Evolutionary conservation across 2,113 vertebrate species (phyloP), one percentile per base, ranked within the genome.

Genomic region (Bothrops jararaca): DNA sequence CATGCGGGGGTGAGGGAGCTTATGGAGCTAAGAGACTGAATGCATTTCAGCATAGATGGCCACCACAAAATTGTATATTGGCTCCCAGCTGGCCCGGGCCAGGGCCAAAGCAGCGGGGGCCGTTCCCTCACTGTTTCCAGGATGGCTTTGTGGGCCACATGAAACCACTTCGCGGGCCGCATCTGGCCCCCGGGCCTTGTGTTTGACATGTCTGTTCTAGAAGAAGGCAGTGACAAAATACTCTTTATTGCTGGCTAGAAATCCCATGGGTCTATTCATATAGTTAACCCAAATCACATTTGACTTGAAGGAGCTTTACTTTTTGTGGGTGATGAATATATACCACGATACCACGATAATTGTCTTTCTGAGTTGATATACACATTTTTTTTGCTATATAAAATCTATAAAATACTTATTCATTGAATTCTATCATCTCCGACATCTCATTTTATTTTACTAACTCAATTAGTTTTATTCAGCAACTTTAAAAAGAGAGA

Each of bases 371-470:
- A 89, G 9, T 5, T 58, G 34, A 48, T 24, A 29, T 48, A 50
- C 48, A 18, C 20, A n/a, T n/a, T 58, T n/a, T n/a, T 50, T n/a
- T 50, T 50, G 58, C 58, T 22, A 50, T 18, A n/a, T 58, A 42
- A 89, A 89, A 89, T 58, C 34, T 52, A 4, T 23, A 20, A 20
- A n/a, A 57, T 18, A 26, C 1, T 34, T 9, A 48, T 26, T 1
- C 26, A 52, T 20, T 23, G 29, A 45, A 93, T 90, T 90, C 88
- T 89, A 48, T 45, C 22, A 86, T 60, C 69, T 15, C 20, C 34
- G 50, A 94, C 89, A 93, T 11, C 86, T 93, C 89, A 56, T 95
- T 96, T 98, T 96, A 95, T 95, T 96, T 96, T 74, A 96, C 96
- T 92, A 80, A 88, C 88, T 92, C 92, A 94, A 74, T 93, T 93